A percentile compares a stretch with the other conserved stretches of the same genome.
Evolutionary conservation across 1,140 invertebrate genomes (phyloP).

Genomic region (Ooceraea biroi): DNA sequence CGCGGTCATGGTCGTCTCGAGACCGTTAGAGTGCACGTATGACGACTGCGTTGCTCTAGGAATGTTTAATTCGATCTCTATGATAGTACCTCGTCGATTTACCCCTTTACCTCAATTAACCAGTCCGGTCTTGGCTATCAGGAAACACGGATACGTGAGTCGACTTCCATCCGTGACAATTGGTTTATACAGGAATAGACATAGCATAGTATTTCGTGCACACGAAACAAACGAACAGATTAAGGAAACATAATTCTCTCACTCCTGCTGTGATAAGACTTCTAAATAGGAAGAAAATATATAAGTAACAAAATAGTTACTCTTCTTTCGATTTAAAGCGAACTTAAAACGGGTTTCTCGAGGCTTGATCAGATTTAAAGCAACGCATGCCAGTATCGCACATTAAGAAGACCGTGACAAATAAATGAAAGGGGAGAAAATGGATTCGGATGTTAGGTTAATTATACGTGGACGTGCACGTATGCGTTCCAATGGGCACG

Average conservation of each 20-base stretch:
- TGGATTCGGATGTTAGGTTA: slow-evolving; percentile 64
- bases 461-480: slow-evolving; percentile 58
- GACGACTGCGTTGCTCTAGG: slow-evolving; percentile 18
- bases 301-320: neutral
- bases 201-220: slow-evolving; percentile 29
- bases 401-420: neutral
- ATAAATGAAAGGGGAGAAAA: slow-evolving; percentile 44
- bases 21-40: slow-evolving; percentile 47
- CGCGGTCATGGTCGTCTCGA: neutral
- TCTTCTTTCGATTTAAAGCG: neutral
- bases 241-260: neutral
- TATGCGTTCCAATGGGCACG: slow-evolving; percentile 59
- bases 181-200: slow-evolving; percentile 16
- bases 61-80: slow-evolving; percentile 6
- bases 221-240: neutral
- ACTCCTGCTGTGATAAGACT: neutral
- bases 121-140: slow-evolving; percentile 17
- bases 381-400: too few species aligned
- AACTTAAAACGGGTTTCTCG: neutral
- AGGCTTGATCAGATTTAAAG: too few species aligned
- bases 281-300: neutral
- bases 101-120: slow-evolving; percentile 11
- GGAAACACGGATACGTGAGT: slow-evolving; percentile 57
- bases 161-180: slow-evolving; percentile 12
- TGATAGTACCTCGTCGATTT: slow-evolving; percentile 31